phyloP scores from a whole-genome alignment of 2,113 vertebrate species.

The Caretta caretta region DNA sequence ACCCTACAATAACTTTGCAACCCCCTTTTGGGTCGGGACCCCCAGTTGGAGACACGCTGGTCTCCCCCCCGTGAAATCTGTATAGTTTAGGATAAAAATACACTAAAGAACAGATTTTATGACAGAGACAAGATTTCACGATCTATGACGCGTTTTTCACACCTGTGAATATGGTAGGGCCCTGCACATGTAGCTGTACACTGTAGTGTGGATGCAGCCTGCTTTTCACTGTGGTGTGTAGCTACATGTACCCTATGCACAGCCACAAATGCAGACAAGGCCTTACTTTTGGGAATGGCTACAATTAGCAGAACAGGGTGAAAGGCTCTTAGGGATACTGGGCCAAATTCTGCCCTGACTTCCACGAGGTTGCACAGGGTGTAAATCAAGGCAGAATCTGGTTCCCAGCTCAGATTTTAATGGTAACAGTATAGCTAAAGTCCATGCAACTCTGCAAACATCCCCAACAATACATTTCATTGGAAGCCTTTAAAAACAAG shows the following conservation, averaged over 20 bases:
- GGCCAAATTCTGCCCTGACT: background rate
- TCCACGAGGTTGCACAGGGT: fast-evolving
- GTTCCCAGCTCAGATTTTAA: background rate
- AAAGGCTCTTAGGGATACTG: background rate
- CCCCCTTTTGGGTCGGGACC: too few relatives aligned
- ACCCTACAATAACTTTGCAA: too few relatives aligned
- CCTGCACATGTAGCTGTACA: background rate
- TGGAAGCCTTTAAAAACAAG: fast-evolving
- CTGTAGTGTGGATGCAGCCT: too few relatives aligned
- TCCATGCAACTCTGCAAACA: background rate
- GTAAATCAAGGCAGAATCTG: background rate
- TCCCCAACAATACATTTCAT: background rate
- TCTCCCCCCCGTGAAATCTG: too few relatives aligned
- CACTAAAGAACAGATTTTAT: too few relatives aligned
- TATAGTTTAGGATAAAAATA: too few relatives aligned
- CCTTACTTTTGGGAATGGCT: background rate
- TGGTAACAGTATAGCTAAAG: fast-evolving
- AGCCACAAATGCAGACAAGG: background rate
- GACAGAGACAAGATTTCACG: too few relatives aligned
- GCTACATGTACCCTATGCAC: background rate
- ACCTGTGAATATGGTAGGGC: too few relatives aligned
- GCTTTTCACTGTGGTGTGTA: background rate
- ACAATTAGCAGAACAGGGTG: background rate
- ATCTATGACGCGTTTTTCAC: too few relatives aligned
- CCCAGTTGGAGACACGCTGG: too few relatives aligned